A percentile compares a stretch with the other conserved stretches of the same genome.
Conservation (phyloP, 2,113 vertebrate genomes). For the Ictidomys tridecemlineatus region DNA sequence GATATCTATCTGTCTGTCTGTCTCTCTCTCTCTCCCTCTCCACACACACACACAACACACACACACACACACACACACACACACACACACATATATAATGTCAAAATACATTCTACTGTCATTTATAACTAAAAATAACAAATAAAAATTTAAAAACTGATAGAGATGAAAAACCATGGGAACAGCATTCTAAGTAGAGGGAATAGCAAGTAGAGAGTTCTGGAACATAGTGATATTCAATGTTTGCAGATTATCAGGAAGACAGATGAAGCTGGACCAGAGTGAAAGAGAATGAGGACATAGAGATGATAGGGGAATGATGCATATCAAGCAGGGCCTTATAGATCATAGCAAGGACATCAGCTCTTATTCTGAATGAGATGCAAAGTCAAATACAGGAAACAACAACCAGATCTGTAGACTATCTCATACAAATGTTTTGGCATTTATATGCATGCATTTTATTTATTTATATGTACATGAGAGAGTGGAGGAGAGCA, state of each 20-base stretch:
- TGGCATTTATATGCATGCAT: background rate
- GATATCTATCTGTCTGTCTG: too few relatives aligned
- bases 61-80: too few relatives aligned
- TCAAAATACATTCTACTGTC: too few relatives aligned
- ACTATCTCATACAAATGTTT: background rate
- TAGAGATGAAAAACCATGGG: background rate
- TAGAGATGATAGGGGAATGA: accelerated
- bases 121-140: too few relatives aligned
- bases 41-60: too few relatives aligned
- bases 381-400: background rate
- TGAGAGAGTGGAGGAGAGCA: background rate
- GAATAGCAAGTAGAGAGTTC: too few relatives aligned
- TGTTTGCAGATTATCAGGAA: background rate
- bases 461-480: background rate
- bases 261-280: accelerated
- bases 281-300: background rate
- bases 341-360: background rate
- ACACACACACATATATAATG: too few relatives aligned
- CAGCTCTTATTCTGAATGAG: background rate
- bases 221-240: too few relatives aligned
- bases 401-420: background rate
- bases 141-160: background rate
- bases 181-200: background rate
- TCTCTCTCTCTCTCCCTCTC: too few relatives aligned
- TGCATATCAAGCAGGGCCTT: background rate